Percentiles rank a stretch among this genome's conserved stretches.
phyloP scores from a whole-genome alignment of 2,797 vertebrate genomes.

The Huso huso region DNA sequence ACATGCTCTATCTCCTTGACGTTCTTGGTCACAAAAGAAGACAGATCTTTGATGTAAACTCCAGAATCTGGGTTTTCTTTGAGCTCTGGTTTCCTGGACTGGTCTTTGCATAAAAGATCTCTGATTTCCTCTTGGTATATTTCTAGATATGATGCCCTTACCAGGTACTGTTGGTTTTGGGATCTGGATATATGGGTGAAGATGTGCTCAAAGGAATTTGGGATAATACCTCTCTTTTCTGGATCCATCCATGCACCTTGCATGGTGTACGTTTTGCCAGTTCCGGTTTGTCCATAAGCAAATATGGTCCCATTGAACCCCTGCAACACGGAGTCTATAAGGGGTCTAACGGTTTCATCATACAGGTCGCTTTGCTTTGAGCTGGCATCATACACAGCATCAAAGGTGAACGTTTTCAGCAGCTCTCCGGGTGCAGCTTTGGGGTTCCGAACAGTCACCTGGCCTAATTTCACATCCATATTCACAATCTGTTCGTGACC shows the following conservation, averaged over 20 bases:
- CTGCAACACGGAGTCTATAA: constrained; percentile 80
- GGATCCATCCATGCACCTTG: constrained; percentile 77
- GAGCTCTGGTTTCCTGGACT: constrained; percentile 81
- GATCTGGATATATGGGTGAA: constrained; percentile 92
- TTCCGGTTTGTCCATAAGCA: constrained; percentile 91
- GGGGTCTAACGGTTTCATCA: constrained; percentile 82
- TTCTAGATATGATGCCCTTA: constrained; percentile 91
- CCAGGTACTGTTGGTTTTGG: constrained; percentile 89
- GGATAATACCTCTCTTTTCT: constrained; percentile 78
- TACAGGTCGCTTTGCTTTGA: constrained; percentile 84
- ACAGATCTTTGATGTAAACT: constrained; percentile 85
- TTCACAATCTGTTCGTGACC: constrained; percentile 68
- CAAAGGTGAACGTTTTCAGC: constrained; percentile 88
- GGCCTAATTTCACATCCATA: constrained; percentile 81
- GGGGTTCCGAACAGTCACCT: constrained; percentile 81
- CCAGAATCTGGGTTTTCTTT: constrained; percentile 84
- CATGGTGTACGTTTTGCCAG: constrained; percentile 96
- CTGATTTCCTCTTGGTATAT: constrained; percentile 95
- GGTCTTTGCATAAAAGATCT: constrained; percentile 87
- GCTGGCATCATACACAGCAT: constrained; percentile 78
- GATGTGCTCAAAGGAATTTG: constrained; percentile 88
- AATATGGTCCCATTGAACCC: constrained; percentile 93
- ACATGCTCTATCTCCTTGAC: constrained; percentile 89
- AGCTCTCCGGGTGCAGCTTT: constrained; percentile 70
- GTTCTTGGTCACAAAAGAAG: constrained; percentile 90